phyloP scores from a whole-genome alignment of 2,888 invertebrate genomes.

The Rhagonycha fulva region DNA sequence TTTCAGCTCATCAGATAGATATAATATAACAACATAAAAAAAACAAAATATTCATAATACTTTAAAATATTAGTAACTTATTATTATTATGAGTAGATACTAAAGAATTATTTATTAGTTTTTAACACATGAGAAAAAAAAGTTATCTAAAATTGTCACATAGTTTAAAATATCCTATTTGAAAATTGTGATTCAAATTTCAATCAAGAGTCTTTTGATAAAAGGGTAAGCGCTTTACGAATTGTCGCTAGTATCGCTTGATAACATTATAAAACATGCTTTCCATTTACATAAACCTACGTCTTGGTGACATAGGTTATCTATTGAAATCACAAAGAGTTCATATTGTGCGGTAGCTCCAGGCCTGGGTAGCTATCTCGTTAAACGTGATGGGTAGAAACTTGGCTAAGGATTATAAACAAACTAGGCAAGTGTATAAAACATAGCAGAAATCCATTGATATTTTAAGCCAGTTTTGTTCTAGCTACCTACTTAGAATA shows the following conservation, averaged over 20 bases:
- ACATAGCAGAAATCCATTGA: background rate
- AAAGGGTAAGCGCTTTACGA: background rate
- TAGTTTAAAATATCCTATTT: background rate
- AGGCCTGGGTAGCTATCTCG: background rate
- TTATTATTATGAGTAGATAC: too few species aligned
- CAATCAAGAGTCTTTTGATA: background rate
- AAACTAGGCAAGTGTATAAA: background rate
- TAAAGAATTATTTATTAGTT: too few species aligned
- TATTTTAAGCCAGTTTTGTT: background rate
- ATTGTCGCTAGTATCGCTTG: background rate
- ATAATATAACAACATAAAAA: too few species aligned
- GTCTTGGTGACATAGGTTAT: background rate
- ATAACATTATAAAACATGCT: background rate
- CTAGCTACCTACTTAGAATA: too few species aligned
- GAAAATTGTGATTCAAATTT: background rate
- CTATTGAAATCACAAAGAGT: background rate
- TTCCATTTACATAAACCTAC: background rate
- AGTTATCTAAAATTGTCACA: background rate
- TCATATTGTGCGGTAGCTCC: background rate
- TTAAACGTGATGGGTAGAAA: background rate
- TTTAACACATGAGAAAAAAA: background rate
- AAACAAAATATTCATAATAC: too few species aligned
- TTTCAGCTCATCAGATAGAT: too few species aligned
- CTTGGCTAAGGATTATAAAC: background rate
- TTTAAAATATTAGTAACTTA: too few species aligned